phyloP scores from a whole-genome alignment of 2,888 invertebrate species.

The Cataglyphis livida region DNA sequence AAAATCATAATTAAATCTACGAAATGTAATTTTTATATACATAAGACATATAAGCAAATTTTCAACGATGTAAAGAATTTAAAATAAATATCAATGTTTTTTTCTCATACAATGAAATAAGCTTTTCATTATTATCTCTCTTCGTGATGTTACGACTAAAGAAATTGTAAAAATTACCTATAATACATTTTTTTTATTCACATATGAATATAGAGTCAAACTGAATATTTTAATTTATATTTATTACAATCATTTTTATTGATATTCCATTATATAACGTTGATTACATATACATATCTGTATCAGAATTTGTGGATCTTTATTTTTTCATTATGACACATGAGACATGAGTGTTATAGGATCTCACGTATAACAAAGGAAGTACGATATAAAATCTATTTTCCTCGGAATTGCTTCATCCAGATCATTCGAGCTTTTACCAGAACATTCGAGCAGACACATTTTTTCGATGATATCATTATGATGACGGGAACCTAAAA shows the following conservation, averaged over 20 bases:
- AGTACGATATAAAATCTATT: slow-evolving; percentile 4
- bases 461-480: slow-evolving; percentile 46
- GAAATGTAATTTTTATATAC: neutral
- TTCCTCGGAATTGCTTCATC: slow-evolving; percentile 15
- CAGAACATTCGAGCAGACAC: slow-evolving; percentile 2
- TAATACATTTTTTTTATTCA: slow-evolving; percentile 5
- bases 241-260: slow-evolving; percentile 28
- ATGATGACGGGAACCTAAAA: slow-evolving; percentile 26
- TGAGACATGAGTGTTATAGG: slow-evolving; percentile 19
- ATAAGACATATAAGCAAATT: no score
- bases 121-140: neutral
- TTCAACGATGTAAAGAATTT: neutral
- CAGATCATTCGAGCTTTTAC: neutral
- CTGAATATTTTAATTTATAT: slow-evolving; percentile 7
- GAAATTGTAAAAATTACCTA: neutral
- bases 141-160: neutral
- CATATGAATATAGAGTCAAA: neutral
- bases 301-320: slow-evolving; percentile 2
- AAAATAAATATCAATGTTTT: neutral
- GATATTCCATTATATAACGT: neutral
- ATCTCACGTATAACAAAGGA: neutral
- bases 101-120: neutral
- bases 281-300: slow-evolving; percentile 18
- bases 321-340: slow-evolving; percentile 6
- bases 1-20: neutral